Base-by-base conservation (phyloP, 2,888 invertebrate species). In the Ophonus ardosiacus region DNA sequence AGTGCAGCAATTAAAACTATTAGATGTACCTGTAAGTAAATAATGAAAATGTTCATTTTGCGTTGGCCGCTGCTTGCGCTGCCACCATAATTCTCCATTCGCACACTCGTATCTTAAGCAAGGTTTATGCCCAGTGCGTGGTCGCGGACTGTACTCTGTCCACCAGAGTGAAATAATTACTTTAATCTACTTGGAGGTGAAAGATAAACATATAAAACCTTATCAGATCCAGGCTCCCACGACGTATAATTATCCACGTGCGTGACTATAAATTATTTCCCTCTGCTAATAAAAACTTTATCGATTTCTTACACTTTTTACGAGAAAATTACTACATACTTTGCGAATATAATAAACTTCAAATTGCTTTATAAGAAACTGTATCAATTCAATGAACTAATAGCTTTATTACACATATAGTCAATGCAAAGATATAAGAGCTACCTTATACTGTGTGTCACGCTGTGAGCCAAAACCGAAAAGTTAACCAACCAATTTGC, bases 141-240 rank as follows among this genome's bases (percentile, higher is more conserved):
- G 31, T 31, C 31, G 31, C 6, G 31, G 24, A 18, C 63, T 63
- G 68, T 68, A 68, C 68, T 15, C 68, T 68, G 68, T 31, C 68
- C 31, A 68, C 31, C 15, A 38, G 38, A 68, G 68, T 68, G 68
- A 68, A 38, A 68, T 68, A 38, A 68, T 68, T 68, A 68, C 68
- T 68, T 68, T 68, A 65, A 65, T 65, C 65, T 65, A 65, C 24
- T 31, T 31, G 21, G 68, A 68, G 68, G 68, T 68, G 68, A 68
- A 68, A 68, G 68, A 68, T 68, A 68, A 68, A 68, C 68, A 68
- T 68, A 68, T 68, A 68, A 38, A 68, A 68, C 68, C 15, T 38
- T 68, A 68, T 68, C 68, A 68, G 68, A 68, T 68, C 7, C 68
- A 31, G 68, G 68, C 31, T 15, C n/a, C 31, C 31, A 38, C 68